A percentile compares a stretch with the other conserved stretches of the same genome.
Evolutionary conservation across 2,888 invertebrate genomes (phyloP).

Genomic region (Lordiphosa andalusiaca): DNA sequence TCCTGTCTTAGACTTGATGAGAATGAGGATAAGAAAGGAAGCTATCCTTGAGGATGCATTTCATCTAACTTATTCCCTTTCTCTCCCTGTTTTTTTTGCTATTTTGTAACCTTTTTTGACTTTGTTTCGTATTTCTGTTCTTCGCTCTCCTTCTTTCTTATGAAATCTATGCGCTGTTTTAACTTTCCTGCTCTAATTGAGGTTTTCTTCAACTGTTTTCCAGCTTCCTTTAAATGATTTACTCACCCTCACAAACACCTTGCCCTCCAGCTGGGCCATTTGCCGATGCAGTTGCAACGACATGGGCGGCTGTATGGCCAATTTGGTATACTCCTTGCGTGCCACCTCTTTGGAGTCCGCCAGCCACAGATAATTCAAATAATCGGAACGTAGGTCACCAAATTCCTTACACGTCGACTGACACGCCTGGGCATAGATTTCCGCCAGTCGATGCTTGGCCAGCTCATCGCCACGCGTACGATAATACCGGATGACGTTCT

Average conservation of each 20-base stretch:
- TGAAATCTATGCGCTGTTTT: too few species aligned
- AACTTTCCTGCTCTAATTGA: too few species aligned
- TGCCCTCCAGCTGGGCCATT: conserved; percentile 82
- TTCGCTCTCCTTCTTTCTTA: too few species aligned
- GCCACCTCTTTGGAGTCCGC: conserved; percentile 80
- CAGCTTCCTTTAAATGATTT: not conserved
- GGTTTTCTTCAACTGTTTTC: too few species aligned
- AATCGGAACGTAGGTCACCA: conserved; percentile 66
- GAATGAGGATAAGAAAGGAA: too few species aligned
- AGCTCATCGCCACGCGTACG: conserved; percentile 59
- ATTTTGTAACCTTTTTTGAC: too few species aligned
- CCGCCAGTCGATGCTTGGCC: conserved; percentile 54
- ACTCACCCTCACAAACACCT: conserved; percentile 37
- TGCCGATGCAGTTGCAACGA: conserved; percentile 83
- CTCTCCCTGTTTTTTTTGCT: too few species aligned
- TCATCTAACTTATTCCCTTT: too few species aligned
- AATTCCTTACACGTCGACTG: conserved; percentile 62
- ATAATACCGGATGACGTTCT: conserved; percentile 70
- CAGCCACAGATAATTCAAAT: conserved; percentile 59
- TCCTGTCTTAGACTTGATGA: too few species aligned
- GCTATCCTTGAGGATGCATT: too few species aligned
- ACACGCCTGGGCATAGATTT: conserved; percentile 70
- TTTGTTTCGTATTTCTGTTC: too few species aligned
- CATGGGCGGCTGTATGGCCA: conserved; percentile 84
- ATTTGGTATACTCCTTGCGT: conserved; percentile 83